Base-by-base conservation (phyloP, 2,797 vertebrate genomes). In the Morus bassanus region DNA sequence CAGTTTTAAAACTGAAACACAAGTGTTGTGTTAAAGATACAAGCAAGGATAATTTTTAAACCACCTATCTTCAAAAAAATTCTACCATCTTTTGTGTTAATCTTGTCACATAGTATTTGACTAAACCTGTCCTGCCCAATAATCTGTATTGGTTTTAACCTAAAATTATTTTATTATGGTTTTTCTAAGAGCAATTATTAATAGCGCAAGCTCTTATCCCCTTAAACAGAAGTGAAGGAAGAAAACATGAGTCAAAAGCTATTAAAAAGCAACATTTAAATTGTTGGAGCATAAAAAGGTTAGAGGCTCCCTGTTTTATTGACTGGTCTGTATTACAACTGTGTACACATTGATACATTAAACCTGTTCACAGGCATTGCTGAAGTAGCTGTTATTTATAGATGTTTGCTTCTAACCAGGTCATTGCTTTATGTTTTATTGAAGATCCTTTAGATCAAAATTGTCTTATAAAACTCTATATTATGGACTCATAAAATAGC, bases 401-500 rank as follows among this genome's bases (percentile, higher is more conserved):
- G 50, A 59, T 33, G 59, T 61, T 75, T 89, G 13, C 46, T 88
- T 53, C 65, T 51, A 64, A 64, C 31, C 51, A 60, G 56, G 16
- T 56, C 35, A 33, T 83, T 83, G 77, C 67, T 95, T 82, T 41
- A 23, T 54, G 13, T 68, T 94, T 87, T 86, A 76, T 48, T 84
- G 61, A 90, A 83, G 89, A 88, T 76, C 15, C 1, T 91, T 88
- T 75, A 51, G 18, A 61, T 89, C 41, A 90, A 81, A 72, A 90
- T 93, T 86, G 48, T 90, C 69, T 72, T 67, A 86, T 86, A 91
- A 95, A 86, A 54, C 30, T 43, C 33, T 81, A 4, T 51, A 46
- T 91, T 67, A 89, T 15, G 7, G 33, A 76, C 46, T 83, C 53
- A 76, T 89, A 91, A 95, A 95, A 81, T 13, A 59, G 21, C 37